Percentiles rank a stretch among this genome's conserved stretches.
These are phyloP conservation scores for Minunthozetes semirufus DNA, from an alignment of 2,888 invertebrate genomes.

Conservation along the genomic window DNA sequence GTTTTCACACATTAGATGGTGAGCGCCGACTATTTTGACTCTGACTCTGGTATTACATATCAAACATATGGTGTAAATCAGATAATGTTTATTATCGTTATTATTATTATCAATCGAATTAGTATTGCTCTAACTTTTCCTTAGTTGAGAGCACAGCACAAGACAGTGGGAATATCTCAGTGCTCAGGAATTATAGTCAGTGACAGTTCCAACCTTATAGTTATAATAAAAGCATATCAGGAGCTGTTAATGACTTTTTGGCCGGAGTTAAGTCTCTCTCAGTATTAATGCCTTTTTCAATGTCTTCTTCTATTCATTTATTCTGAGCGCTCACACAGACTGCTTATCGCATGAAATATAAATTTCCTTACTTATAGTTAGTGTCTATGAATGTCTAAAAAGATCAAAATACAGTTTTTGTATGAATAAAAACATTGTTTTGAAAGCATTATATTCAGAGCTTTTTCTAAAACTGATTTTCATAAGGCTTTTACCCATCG, in stretches of 20 bases:
- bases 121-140: background rate
- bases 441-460: background rate
- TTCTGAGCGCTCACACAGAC: background rate
- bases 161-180: background rate
- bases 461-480: background rate
- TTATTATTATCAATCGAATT: conserved; percentile 1
- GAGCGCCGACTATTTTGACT: no score
- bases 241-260: conserved; percentile 8
- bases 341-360: background rate
- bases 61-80: conserved; percentile 12
- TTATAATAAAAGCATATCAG: background rate
- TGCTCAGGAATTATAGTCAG: background rate
- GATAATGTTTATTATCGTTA: conserved; percentile 13
- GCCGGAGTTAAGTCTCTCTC: background rate
- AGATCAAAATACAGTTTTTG: background rate
- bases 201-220: background rate
- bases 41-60: no score
- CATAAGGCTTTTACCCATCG: background rate
- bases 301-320: background rate
- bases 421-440: background rate
- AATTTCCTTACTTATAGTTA: background rate
- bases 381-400: background rate
- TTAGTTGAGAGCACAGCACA: background rate
- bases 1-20: no score
- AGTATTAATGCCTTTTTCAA: background rate